Base-by-base conservation (phyloP, 2,113 vertebrate genomes). In the Reinhardtius hippoglossoides region DNA sequence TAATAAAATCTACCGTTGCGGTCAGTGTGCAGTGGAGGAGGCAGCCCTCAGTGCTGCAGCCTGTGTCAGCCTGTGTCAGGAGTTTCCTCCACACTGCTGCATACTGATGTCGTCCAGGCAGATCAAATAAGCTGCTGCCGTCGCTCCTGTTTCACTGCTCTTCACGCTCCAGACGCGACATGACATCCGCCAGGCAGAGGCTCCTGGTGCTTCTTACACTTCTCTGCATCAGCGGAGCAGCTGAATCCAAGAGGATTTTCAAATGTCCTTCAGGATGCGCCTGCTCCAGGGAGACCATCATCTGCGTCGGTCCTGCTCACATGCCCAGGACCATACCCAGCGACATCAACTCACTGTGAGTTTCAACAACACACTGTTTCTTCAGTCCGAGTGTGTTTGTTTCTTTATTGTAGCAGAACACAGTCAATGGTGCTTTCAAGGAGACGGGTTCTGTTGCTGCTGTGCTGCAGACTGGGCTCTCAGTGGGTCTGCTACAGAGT, bases 341-440 rank as follows among this genome's bases (percentile, higher is more conserved):
- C 73, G 97, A 97, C 88, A 95, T 97, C 94, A 96, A 93, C 91
- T 98, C 97, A 72, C 77, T 98, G 97, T 98, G 94, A 97, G 96
- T n/a, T 3, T 93, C 9, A 85, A 27, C 31, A 4, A 12, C 46
- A 18, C 16, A 2, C 5, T 31, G 6, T 6, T 31, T 31, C 6
- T 31, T 31, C 31, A 7, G 31, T 31, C 5, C 7, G 31, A 14
- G 44, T 46, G 10, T 24, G 14, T 42, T 42, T 12, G 3, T 18
- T 14, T 18, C 7, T 24, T 26, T 0, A 24, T 3, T 55, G 3
- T 42, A 55, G 6, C 16, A 66, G 2, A 24, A 50, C 18, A 13
- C 9, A 64, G 23, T 10, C 26, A 48, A 12, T 74, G 55, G 10
- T 54, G 59, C 48, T 1, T 76, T 76, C 55, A 40, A 58, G 57